These are phyloP conservation scores for Sogatella furcifera DNA, from an alignment of 1,140 invertebrate genomes.

Conservation along the genomic window DNA sequence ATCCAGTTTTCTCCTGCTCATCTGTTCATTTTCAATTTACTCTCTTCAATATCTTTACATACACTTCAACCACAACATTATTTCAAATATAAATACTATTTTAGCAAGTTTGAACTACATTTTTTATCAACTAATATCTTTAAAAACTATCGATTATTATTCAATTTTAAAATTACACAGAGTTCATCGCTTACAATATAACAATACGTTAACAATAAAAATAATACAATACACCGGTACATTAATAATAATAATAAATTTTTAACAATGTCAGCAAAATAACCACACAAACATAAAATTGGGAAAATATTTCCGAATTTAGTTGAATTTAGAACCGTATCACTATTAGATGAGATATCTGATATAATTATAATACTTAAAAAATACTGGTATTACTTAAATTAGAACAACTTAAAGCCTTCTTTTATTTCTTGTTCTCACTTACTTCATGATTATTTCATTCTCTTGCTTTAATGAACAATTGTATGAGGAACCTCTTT, in stretches of 20 bases:
- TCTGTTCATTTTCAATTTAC: not conserved
- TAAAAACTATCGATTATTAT: not conserved
- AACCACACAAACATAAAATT: not conserved
- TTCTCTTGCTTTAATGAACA: too few species aligned
- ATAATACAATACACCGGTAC: not conserved
- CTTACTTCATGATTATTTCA: too few species aligned
- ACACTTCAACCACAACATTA: not conserved
- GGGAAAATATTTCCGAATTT: too few species aligned
- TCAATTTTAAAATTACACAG: not conserved
- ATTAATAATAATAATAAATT: too few species aligned
- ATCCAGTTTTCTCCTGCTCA: not conserved
- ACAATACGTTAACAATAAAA: not conserved
- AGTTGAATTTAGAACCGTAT: too few species aligned
- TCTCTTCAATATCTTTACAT: not conserved
- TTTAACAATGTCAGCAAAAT: not conserved
- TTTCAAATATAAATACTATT: not conserved
- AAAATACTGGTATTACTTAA: too few species aligned
- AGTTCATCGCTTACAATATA: not conserved
- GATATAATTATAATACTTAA: too few species aligned
- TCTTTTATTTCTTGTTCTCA: too few species aligned
- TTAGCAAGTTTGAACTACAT: not conserved
- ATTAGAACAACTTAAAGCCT: too few species aligned
- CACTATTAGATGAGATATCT: too few species aligned
- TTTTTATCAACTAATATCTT: not conserved
- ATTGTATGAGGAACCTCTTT: too few species aligned